Percentiles rank a stretch among this genome's conserved stretches.
phyloP scores from a whole-genome alignment of 2,113 vertebrate species.

The Antennarius striatus region DNA sequence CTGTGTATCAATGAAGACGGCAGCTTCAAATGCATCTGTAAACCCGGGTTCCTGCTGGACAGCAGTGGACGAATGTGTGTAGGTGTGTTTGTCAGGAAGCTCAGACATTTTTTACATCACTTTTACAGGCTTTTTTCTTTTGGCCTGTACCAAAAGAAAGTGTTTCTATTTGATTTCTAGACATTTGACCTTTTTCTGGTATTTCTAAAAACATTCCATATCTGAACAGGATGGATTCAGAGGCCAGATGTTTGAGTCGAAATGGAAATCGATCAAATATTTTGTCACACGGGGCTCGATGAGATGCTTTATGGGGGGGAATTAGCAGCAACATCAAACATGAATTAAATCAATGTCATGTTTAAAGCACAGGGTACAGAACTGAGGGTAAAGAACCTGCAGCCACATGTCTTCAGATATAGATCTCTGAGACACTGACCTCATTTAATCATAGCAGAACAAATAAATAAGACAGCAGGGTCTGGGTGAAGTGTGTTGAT shows the following conservation, averaged over 20 bases:
- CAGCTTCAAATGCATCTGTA: slow-evolving; percentile 98
- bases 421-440: slow-evolving; percentile 57
- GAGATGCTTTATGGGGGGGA: not conserved
- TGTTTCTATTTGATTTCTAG: no score
- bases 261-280: no score
- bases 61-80: slow-evolving; percentile 79
- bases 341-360: not conserved
- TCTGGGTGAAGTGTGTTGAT: slow-evolving; percentile 60
- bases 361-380: slow-evolving; percentile 1
- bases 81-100: slow-evolving; percentile 63
- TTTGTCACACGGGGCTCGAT: no score
- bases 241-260: slow-evolving; percentile 13
- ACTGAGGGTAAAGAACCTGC: not conserved
- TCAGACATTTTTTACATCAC: not conserved
- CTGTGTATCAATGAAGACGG: slow-evolving; percentile 98
- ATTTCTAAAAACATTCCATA: no score
- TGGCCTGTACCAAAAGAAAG: no score
- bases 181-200: no score
- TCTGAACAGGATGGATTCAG: not conserved
- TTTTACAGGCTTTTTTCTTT: no score
- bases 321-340: not conserved
- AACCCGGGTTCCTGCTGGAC: slow-evolving; percentile 88
- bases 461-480: slow-evolving; percentile 60
- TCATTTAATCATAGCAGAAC: slow-evolving; percentile 45
- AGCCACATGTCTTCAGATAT: slow-evolving; percentile 17